Evolutionary conservation across 2,888 invertebrate species (phyloP).

Genomic region (Drosophila rubida): DNA sequence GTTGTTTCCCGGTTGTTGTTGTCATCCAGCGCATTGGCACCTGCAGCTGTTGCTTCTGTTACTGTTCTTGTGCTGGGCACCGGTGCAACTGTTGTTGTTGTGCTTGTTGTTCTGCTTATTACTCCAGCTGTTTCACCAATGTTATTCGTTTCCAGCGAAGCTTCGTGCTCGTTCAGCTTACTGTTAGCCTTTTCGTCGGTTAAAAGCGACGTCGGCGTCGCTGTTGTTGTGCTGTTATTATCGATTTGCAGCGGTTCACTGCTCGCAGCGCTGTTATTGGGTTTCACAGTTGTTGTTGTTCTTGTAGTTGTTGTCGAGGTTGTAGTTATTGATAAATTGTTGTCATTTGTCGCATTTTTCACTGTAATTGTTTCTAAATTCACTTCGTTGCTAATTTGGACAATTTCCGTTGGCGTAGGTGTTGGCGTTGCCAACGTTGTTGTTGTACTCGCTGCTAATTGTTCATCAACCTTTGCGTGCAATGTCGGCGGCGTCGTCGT

Average conservation of each 20-base stretch:
- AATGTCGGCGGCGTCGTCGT: slow-evolving; percentile 35
- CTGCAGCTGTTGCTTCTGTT: slow-evolving; percentile 20
- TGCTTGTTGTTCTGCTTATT: slow-evolving; percentile 35
- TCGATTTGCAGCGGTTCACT: slow-evolving; percentile 33
- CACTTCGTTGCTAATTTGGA: slow-evolving; percentile 80
- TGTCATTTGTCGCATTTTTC: slow-evolving; percentile 45
- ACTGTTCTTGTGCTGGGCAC: slow-evolving; percentile 21
- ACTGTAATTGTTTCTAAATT: slow-evolving; percentile 65
- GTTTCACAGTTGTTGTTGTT: not conserved
- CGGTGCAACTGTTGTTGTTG: slow-evolving; percentile 25
- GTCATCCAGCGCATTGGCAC: slow-evolving; percentile 40
- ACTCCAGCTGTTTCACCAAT: slow-evolving; percentile 71
- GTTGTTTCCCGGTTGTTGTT: slow-evolving; percentile 36
- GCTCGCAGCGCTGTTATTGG: slow-evolving; percentile 39
- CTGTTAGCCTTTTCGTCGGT: slow-evolving; percentile 54
- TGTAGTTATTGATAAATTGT: slow-evolving; percentile 16
- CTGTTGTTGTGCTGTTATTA: slow-evolving; percentile 43
- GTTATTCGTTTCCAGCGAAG: slow-evolving; percentile 79
- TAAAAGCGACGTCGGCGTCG: slow-evolving; percentile 23
- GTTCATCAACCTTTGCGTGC: slow-evolving; percentile 43
- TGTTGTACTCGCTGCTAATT: slow-evolving; percentile 45
- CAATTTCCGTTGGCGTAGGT: slow-evolving; percentile 68
- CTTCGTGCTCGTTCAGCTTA: slow-evolving; percentile 68
- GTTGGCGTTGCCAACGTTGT: slow-evolving; percentile 49
- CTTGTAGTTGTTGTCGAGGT: slow-evolving; percentile 37